Evolutionary conservation across 2,888 invertebrate genomes (phyloP).

Genomic region (Mellilla xanthometata): DNA sequence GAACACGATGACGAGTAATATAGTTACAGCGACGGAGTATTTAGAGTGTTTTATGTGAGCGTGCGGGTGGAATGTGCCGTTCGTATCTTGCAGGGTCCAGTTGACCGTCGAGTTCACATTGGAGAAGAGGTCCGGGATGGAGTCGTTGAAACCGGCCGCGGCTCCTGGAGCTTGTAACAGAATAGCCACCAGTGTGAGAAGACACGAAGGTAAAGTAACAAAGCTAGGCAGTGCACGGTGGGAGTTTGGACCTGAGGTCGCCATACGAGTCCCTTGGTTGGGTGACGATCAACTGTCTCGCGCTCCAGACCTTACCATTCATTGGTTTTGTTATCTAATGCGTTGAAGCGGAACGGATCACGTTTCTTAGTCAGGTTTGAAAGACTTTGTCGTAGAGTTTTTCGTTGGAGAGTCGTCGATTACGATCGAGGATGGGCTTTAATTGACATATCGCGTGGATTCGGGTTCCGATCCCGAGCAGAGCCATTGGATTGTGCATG

Average conservation of each 20-base stretch:
- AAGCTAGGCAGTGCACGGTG: slow-evolving; percentile 79
- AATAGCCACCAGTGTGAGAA: slow-evolving; percentile 71
- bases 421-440: slow-evolving; percentile 59
- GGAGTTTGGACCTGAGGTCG: slow-evolving; percentile 72
- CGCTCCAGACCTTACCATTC: slow-evolving; percentile 69
- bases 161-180: slow-evolving; percentile 54
- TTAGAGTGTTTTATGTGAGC: slow-evolving; percentile 67
- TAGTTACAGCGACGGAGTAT: slow-evolving; percentile 75
- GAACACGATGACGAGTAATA: slow-evolving; percentile 88
- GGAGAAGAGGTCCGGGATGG: slow-evolving; percentile 43
- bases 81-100: slow-evolving; percentile 62
- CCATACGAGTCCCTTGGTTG: slow-evolving; percentile 78
- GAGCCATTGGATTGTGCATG: slow-evolving; percentile 63
- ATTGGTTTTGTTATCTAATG: slow-evolving; percentile 61
- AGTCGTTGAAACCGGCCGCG: slow-evolving; percentile 55
- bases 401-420: slow-evolving; percentile 60
- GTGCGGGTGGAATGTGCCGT: slow-evolving; percentile 46
- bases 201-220: slow-evolving; percentile 80
- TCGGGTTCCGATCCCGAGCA: slow-evolving; percentile 57
- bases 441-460: slow-evolving; percentile 74
- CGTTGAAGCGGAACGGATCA: slow-evolving; percentile 33
- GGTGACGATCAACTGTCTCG: slow-evolving; percentile 63
- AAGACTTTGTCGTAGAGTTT: slow-evolving; percentile 67
- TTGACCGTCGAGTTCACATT: slow-evolving; percentile 58
- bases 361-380: slow-evolving; percentile 64